Evolutionary conservation across 2,888 invertebrate species (phyloP).

Genomic region (Conchocele bisecta): DNA sequence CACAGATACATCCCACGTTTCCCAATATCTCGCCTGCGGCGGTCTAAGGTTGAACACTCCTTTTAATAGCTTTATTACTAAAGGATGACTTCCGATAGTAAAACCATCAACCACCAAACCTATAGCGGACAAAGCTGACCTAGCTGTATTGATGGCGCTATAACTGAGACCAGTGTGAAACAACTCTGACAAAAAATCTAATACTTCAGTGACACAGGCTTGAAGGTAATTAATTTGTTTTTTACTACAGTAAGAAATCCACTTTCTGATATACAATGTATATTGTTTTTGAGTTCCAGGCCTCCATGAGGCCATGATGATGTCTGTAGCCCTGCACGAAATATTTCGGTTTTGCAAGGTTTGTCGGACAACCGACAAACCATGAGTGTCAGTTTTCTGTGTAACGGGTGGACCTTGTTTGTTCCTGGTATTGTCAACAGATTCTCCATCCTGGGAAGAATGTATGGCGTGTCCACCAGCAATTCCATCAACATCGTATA

Average conservation of each 20-base stretch:
- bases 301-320: too few relatives aligned
- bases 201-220: background rate
- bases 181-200: background rate
- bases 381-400: too few relatives aligned
- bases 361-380: too few relatives aligned
- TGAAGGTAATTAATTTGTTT: conserved; percentile 3
- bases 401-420: too few relatives aligned
- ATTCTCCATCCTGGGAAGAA: too few relatives aligned
- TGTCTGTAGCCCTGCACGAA: too few relatives aligned
- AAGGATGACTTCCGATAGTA: background rate
- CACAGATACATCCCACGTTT: background rate
- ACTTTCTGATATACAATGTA: background rate
- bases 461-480: too few relatives aligned
- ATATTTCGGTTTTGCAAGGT: too few relatives aligned
- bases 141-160: background rate
- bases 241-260: conserved; percentile 1
- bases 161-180: background rate
- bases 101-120: background rate
- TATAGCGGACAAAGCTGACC: background rate
- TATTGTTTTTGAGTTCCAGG: too few relatives aligned
- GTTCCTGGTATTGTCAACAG: too few relatives aligned
- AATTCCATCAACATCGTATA: too few relatives aligned
- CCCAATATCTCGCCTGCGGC: background rate
- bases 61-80: background rate
- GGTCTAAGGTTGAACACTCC: conserved; percentile 1